Percentiles rank a stretch among this genome's conserved stretches.
These are phyloP conservation scores for Leptopterna dolabrata DNA, from an alignment of 2,888 invertebrate genomes.

Conservation along the genomic window DNA sequence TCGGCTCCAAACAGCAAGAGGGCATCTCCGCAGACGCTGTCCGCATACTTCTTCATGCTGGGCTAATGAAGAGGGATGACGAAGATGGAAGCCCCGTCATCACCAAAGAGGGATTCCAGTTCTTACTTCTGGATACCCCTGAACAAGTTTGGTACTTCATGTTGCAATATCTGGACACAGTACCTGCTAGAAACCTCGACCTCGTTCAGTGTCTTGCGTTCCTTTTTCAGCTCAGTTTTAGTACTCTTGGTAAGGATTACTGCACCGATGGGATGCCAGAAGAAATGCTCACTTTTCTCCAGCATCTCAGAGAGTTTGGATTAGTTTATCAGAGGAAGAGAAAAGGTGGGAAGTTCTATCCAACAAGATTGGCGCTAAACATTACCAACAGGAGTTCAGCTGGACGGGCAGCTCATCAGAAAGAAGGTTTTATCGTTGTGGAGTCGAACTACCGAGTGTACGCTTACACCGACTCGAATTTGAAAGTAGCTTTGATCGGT, in stretches of 20 bases:
- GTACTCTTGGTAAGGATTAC: conserved; percentile 93
- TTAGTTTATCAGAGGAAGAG: conserved; percentile 96
- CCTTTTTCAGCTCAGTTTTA: conserved; percentile 96
- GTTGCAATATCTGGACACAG: conserved; percentile 93
- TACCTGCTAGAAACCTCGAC: conserved; percentile 86
- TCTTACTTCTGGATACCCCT: conserved; percentile 90
- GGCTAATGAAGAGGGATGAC: conserved; percentile 89
- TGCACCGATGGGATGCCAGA: conserved; percentile 94
- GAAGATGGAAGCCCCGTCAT: conserved; percentile 87
- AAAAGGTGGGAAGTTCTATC: conserved; percentile 93
- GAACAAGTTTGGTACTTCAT: conserved; percentile 98
- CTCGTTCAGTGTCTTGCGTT: conserved; percentile 93
- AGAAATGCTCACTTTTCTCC: conserved; percentile 88
- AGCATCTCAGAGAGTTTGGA: conserved; percentile 96
- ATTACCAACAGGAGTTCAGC: conserved; percentile 71
- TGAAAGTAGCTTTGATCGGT: conserved; percentile 92
- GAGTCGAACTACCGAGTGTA: conserved; percentile 97
- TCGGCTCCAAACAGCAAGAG: conserved; percentile 89
- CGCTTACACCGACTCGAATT: conserved; percentile 92
- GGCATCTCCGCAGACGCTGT: conserved; percentile 95
- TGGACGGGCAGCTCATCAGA: conserved; percentile 60
- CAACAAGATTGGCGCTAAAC: conserved; percentile 91
- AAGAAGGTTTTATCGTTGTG: conserved; percentile 85
- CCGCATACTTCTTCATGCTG: conserved; percentile 89
- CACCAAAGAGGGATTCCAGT: conserved; percentile 96